Evolutionary conservation across 1,140 invertebrate species (phyloP).

Genomic region (Philopotamus ludificatus): DNA sequence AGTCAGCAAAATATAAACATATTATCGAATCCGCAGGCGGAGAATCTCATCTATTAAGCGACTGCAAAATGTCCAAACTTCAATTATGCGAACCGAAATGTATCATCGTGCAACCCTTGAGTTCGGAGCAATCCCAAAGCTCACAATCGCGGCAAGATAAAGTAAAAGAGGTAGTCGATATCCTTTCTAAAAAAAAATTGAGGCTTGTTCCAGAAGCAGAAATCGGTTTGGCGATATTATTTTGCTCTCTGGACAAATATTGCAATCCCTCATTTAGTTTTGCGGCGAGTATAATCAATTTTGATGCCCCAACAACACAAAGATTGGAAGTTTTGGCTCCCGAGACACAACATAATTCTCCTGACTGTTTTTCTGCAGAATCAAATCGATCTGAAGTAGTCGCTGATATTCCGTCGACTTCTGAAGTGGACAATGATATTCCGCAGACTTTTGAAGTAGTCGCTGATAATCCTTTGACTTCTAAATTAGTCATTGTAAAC

Average conservation of each 20-base stretch:
- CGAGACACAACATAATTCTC: constrained; percentile 29
- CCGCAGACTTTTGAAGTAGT: background rate
- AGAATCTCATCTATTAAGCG: constrained; percentile 49
- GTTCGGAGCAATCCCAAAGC: constrained; percentile 46
- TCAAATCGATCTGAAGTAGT: background rate
- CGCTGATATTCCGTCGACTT: background rate
- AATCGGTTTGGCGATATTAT: constrained; percentile 65
- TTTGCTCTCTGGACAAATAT: constrained; percentile 61
- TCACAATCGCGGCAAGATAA: constrained; percentile 51
- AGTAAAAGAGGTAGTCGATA: constrained; percentile 51
- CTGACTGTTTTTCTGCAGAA: background rate
- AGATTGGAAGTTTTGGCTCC: constrained; percentile 19
- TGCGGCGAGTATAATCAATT: constrained; percentile 24
- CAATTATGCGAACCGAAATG: constrained; percentile 51
- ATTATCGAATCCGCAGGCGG: constrained; percentile 52
- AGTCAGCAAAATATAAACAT: constrained; percentile 57
- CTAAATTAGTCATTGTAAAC: background rate
- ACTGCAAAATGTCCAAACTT: constrained; percentile 52
- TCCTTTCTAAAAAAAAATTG: constrained; percentile 54
- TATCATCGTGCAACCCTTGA: constrained; percentile 53
- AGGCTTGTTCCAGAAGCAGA: constrained; percentile 65
- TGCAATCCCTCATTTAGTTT: constrained; percentile 64
- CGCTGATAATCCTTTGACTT: background rate
- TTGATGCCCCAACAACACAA: constrained; percentile 43
- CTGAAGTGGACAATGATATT: background rate